Evolutionary conservation across 2,888 invertebrate species (phyloP).

Genomic region (Calephelis perditalis): DNA sequence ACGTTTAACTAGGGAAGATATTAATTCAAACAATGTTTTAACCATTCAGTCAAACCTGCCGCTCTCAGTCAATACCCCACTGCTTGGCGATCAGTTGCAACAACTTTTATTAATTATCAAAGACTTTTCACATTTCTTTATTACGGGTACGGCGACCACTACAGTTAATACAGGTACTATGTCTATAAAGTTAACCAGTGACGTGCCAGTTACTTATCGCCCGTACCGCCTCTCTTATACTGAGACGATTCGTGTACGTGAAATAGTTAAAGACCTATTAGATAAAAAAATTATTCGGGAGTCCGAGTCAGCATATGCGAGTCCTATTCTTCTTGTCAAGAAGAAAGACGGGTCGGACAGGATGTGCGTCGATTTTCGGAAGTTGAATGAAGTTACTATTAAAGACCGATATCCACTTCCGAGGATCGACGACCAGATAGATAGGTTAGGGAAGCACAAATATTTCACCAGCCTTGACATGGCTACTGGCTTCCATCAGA

Average conservation of each 20-base stretch:
- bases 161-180: too few species aligned
- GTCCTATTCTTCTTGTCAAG: constrained; percentile 22
- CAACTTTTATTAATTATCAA: too few species aligned
- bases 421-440: constrained; percentile 22
- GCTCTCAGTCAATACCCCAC: too few species aligned
- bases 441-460: constrained; percentile 19
- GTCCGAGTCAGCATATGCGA: constrained; percentile 23
- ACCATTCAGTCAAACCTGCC: too few species aligned
- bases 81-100: too few species aligned
- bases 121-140: too few species aligned
- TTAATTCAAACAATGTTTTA: too few species aligned
- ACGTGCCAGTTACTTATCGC: too few species aligned
- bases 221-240: too few species aligned
- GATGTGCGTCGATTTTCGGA: constrained; percentile 23
- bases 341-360: not conserved
- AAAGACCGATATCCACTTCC: constrained; percentile 29
- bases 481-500: constrained; percentile 19
- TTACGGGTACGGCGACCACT: too few species aligned
- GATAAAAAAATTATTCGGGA: constrained; percentile 29
- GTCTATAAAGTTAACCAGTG: too few species aligned
- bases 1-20: too few species aligned
- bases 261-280: constrained; percentile 28
- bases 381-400: constrained; percentile 21
- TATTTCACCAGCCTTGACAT: constrained; percentile 23
- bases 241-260: constrained; percentile 28